Percentiles rank a stretch among this genome's conserved stretches.
These are phyloP conservation scores for Dynastes maya DNA, from an alignment of 2,888 invertebrate species.

Conservation along the genomic window DNA sequence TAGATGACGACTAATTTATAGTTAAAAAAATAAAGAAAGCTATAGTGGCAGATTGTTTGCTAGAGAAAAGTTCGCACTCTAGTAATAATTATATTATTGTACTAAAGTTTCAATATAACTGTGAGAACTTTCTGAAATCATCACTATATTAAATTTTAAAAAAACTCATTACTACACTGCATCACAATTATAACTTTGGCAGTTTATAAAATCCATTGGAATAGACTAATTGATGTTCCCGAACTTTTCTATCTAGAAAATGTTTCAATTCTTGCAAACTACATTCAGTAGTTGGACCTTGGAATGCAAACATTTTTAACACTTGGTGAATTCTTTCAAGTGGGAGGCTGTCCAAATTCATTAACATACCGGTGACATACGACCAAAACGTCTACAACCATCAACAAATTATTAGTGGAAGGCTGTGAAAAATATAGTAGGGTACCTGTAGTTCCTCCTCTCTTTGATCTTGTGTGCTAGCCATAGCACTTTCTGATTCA, in stretches of 20 bases:
- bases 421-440: not conserved
- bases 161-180: not conserved
- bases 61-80: too few relatives aligned
- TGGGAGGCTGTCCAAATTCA: slow-evolving; percentile 92
- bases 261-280: slow-evolving; percentile 89
- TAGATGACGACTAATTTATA: too few relatives aligned
- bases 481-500: slow-evolving; percentile 94
- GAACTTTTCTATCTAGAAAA: slow-evolving; percentile 93
- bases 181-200: slow-evolving; percentile 76
- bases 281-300: slow-evolving; percentile 91
- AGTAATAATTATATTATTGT: too few relatives aligned
- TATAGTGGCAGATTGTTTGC: too few relatives aligned
- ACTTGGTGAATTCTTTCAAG: slow-evolving; percentile 95
- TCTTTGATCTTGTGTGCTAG: slow-evolving; percentile 93
- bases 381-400: slow-evolving; percentile 88
- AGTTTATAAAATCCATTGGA: slow-evolving; percentile 91
- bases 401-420: slow-evolving; percentile 40
- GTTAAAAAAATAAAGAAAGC: too few relatives aligned
- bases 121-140: too few relatives aligned
- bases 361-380: slow-evolving; percentile 97
- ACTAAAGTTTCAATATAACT: too few relatives aligned
- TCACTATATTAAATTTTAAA: too few relatives aligned
- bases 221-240: slow-evolving; percentile 89
- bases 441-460: slow-evolving; percentile 91
- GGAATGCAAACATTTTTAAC: slow-evolving; percentile 97